Percentiles rank a stretch among this genome's conserved stretches.
Evolutionary conservation across 2,797 vertebrate species (phyloP).

Genomic region (Fratercula arctica): DNA sequence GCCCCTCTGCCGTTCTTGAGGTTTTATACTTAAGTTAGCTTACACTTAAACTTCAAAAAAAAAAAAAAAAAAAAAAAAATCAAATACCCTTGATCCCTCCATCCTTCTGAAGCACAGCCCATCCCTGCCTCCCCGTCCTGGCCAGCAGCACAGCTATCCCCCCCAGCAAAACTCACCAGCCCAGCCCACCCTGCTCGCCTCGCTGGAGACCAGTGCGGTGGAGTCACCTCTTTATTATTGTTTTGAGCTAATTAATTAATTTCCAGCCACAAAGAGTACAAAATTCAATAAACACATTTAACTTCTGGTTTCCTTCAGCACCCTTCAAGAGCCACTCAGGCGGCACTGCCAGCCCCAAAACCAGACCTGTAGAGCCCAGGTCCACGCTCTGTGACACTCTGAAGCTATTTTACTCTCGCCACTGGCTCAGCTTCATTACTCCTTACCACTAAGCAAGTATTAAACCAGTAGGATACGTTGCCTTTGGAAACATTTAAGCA

Average conservation of each 20-base stretch:
- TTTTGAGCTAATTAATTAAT: background rate
- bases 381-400: background rate
- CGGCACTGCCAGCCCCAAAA: accelerated
- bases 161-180: background rate
- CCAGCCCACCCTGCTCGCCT: background rate
- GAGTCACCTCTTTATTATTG: background rate
- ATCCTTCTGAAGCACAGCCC: background rate
- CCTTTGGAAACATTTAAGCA: background rate
- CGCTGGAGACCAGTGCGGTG: background rate
- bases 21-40: background rate
- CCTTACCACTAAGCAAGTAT: background rate
- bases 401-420: background rate
- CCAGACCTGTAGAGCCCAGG: background rate
- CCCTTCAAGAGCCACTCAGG: background rate
- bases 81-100: background rate
- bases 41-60: too few species aligned
- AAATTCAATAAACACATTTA: background rate
- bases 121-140: background rate
- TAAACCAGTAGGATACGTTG: background rate
- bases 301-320: background rate
- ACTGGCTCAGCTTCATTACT: background rate
- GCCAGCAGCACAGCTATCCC: background rate
- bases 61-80: background rate
- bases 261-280: background rate
- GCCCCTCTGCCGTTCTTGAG: background rate